Evolutionary conservation across 2,888 invertebrate species (phyloP), one percentile per base, ranked within the genome.

Genomic region (Pasiphila rectangulata): DNA sequence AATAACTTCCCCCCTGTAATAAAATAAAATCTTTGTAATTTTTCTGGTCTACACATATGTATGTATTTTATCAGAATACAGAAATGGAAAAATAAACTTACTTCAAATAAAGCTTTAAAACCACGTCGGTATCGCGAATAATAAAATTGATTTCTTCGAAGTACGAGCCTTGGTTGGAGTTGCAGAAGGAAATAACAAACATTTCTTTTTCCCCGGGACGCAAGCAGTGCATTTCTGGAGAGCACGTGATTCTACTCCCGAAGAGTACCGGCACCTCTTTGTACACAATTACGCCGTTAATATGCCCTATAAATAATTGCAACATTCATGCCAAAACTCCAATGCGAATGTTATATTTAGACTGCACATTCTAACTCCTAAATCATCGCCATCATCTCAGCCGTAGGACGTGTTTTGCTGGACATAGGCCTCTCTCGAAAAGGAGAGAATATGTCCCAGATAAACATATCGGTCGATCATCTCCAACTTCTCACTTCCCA

Each of bases 101-200:
- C 92, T 90, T 91, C 41, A 92, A 75, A 59, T 90, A 86, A 10
- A 92, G 67, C 53, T 88, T 88, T 27, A 92, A 62, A 3, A 86
- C 64, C 45, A 92, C 90, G 41, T 76, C 69, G 0, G 92, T 91
- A 58, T 92, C 92, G n/a, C 86, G 82, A 45, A 93, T 87, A 1
- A 65, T 45, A 66, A 93, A 93, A 51, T 90, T 80, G 1, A 93
- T 68, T 68, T 90, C 90, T 74, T 93, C 93, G 38, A 92, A 81
- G 64, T 91, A 93, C 5, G 90, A 84, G 27, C 93, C 93, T 59
- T 90, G 90, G 16, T 88, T 87, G 4, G 86, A 84, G 39, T 92
- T 91, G 15, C 78, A 79, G 65, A 92, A 93, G 0, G 89, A 80
- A 3, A 93, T 68, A 6, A 87, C 75, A 62, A 93, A 91, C 4